Percentiles rank a stretch among this genome's conserved stretches.
phyloP scores from a whole-genome alignment of 2,797 vertebrate genomes.

The Sebastes kiyomatsui region DNA sequence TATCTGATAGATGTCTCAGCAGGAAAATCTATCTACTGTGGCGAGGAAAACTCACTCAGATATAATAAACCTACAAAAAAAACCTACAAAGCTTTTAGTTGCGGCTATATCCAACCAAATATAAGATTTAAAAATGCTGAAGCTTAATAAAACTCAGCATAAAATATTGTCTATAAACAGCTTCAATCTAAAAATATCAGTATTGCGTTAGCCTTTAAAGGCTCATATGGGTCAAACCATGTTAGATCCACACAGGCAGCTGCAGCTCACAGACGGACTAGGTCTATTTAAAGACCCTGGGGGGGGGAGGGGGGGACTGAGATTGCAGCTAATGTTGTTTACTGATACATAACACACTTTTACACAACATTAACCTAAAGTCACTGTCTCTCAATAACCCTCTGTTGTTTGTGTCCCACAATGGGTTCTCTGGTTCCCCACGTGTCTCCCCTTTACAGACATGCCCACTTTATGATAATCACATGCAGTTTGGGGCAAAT shows the following conservation, averaged over 20 bases:
- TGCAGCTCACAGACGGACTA: constrained; percentile 44
- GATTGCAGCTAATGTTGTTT: not conserved
- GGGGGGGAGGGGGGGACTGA: not conserved
- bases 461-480: too few species aligned
- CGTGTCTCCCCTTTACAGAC: too few species aligned
- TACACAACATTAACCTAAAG: too few species aligned
- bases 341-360: not conserved
- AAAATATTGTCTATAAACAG: not conserved
- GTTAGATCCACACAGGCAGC: constrained; percentile 62
- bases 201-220: constrained; percentile 31
- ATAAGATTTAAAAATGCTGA: not conserved
- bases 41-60: not conserved
- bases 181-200: constrained; percentile 50
- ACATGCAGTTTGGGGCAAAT: too few species aligned
- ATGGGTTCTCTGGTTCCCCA: too few species aligned
- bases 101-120: not conserved
- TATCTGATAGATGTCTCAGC: not conserved
- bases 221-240: constrained; percentile 7
- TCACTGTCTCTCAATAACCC: too few species aligned
- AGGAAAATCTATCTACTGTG: not conserved
- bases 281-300: constrained; percentile 65
- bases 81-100: not conserved
- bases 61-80: too few species aligned
- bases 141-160: not conserved
- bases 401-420: too few species aligned